A percentile compares a stretch with the other conserved stretches of the same genome.
Evolutionary conservation across 2,888 invertebrate genomes (phyloP).

Genomic region (Orthonychiurus folsomi): DNA sequence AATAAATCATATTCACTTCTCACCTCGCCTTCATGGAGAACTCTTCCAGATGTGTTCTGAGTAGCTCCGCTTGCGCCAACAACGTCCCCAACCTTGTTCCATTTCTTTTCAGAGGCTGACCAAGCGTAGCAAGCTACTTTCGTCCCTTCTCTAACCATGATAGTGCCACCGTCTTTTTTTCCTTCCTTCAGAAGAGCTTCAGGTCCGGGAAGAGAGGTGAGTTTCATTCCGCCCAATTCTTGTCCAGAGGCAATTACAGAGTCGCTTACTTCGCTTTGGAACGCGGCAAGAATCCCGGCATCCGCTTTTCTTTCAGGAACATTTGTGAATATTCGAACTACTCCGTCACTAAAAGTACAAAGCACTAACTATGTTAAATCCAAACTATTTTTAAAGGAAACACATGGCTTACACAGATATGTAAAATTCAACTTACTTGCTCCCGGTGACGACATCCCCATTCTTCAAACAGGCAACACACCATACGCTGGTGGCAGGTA

Average conservation of each 20-base stretch:
- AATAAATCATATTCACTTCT: no score
- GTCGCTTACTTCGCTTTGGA: conserved; percentile 62
- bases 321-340: conserved; percentile 74
- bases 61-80: conserved; percentile 64
- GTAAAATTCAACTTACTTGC: conserved; percentile 45
- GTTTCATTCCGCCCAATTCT: conserved; percentile 75
- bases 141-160: conserved; percentile 64
- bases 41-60: conserved; percentile 61
- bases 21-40: conserved; percentile 71
- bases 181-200: conserved; percentile 70
- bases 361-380: no score
- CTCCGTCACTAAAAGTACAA: conserved; percentile 63
- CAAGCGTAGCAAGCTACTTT: conserved; percentile 71
- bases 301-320: conserved; percentile 62
- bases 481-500: conserved; percentile 89
- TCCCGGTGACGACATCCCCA: conserved; percentile 81
- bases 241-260: conserved; percentile 55
- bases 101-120: conserved; percentile 57
- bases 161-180: conserved; percentile 70
- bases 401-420: conserved; percentile 8
- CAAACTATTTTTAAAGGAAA: conserved; percentile 5
- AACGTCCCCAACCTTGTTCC: conserved; percentile 84
- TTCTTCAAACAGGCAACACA: conserved; percentile 67
- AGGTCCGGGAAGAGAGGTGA: conserved; percentile 75
- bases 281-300: conserved; percentile 53